A percentile compares a stretch with the other conserved stretches of the same genome.
phyloP scores from a whole-genome alignment of 2,797 vertebrate genomes.

The Mergus octosetaceus region DNA sequence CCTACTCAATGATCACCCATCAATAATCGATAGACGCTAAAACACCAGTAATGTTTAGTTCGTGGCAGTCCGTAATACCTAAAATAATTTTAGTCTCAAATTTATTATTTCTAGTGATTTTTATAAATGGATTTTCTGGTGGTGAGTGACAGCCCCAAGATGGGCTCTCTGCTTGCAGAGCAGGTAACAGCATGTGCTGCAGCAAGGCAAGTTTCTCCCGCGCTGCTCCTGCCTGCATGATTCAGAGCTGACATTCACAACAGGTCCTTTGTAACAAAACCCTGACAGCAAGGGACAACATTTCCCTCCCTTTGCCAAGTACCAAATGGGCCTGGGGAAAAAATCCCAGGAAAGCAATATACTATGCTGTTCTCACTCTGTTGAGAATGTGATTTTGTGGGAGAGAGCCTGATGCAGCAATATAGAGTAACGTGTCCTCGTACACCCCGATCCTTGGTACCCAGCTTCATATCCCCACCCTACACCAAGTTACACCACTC shows the following conservation, averaged over 20 bases:
- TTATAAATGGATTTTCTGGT: neutral
- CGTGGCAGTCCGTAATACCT: neutral
- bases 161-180: neutral
- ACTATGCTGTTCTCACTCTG: rapidly evolving
- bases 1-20: neutral
- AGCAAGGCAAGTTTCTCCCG: neutral
- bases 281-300: neutral
- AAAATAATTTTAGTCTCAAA: neutral
- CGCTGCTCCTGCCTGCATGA: neutral
- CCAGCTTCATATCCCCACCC: neutral
- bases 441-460: neutral
- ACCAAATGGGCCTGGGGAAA: neutral
- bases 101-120: neutral
- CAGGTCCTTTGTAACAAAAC: neutral
- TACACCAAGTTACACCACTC: neutral
- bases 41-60: conserved; percentile 1
- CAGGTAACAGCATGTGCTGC: neutral
- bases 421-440: rapidly evolving
- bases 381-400: neutral
- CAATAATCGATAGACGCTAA: neutral
- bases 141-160: neutral
- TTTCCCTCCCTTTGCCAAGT: neutral
- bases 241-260: neutral
- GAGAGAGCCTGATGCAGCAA: neutral
- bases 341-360: neutral